phyloP scores from a whole-genome alignment of 2,797 vertebrate genomes.

The Telmatherina bonti region DNA sequence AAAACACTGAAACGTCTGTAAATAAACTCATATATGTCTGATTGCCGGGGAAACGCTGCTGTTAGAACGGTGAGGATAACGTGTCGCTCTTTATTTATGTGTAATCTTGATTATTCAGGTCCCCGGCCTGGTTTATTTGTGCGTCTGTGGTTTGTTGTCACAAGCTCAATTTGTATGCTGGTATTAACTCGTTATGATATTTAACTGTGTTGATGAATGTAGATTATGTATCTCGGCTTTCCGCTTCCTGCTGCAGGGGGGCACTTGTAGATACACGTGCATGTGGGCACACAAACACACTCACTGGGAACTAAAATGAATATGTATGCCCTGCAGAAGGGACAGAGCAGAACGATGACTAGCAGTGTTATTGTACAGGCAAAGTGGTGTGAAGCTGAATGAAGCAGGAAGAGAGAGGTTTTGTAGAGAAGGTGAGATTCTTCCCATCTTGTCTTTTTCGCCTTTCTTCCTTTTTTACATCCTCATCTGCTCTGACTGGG shows the following conservation, averaged over 20 bases:
- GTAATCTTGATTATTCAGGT: slow-evolving; percentile 20
- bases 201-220: slow-evolving; percentile 67
- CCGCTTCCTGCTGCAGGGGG: slow-evolving; percentile 36
- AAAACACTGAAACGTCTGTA: background rate
- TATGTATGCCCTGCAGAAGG: slow-evolving; percentile 72
- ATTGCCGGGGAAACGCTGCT: background rate
- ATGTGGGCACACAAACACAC: slow-evolving; percentile 38
- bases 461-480: slow-evolving; percentile 31
- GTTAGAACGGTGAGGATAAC: background rate
- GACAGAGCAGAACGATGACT: slow-evolving; percentile 54
- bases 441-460: slow-evolving; percentile 26
- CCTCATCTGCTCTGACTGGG: slow-evolving; percentile 40
- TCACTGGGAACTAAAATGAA: slow-evolving; percentile 58
- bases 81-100: background rate
- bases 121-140: slow-evolving; percentile 43
- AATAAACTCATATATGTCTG: background rate
- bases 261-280: slow-evolving; percentile 48
- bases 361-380: slow-evolving; percentile 38
- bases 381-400: slow-evolving; percentile 29
- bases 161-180: slow-evolving; percentile 69
- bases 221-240: slow-evolving; percentile 62
- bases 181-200: slow-evolving; percentile 72
- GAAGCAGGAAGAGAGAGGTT: slow-evolving; percentile 18
- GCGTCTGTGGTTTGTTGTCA: slow-evolving; percentile 65
- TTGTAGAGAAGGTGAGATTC: slow-evolving; percentile 31